These are phyloP conservation scores for Gastrophysa polygoni DNA, from an alignment of 2,888 invertebrate genomes.

Conservation along the genomic window DNA sequence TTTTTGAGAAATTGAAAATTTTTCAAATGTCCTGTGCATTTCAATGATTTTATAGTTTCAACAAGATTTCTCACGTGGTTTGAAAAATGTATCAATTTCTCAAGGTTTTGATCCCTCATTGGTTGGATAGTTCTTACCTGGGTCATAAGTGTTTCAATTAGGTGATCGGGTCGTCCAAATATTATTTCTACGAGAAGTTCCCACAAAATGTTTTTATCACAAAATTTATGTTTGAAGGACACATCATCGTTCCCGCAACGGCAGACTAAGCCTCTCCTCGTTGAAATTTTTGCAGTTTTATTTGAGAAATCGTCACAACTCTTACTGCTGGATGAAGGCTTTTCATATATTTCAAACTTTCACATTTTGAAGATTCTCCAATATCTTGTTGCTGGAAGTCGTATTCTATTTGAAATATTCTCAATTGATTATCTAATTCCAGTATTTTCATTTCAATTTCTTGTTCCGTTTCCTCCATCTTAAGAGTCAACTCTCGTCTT, in stretches of 20 bases:
- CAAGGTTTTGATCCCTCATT: background rate
- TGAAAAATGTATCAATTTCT: background rate
- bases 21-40: background rate
- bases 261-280: background rate
- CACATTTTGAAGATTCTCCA: no score
- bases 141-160: background rate
- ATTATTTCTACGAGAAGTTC: background rate
- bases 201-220: background rate
- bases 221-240: background rate
- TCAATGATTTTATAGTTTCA: background rate
- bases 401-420: no score
- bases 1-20: background rate
- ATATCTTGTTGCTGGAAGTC: no score
- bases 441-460: background rate
- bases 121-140: background rate
- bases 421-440: background rate
- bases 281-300: background rate
- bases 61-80: background rate
- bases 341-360: no score
- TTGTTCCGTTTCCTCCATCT: no score
- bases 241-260: background rate
- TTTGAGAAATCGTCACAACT: no score
- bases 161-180: background rate
- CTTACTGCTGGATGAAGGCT: no score
- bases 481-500: no score